These are phyloP conservation scores for Aythya baeri DNA, from an alignment of 2,113 vertebrate genomes.

Conservation along the genomic window DNA sequence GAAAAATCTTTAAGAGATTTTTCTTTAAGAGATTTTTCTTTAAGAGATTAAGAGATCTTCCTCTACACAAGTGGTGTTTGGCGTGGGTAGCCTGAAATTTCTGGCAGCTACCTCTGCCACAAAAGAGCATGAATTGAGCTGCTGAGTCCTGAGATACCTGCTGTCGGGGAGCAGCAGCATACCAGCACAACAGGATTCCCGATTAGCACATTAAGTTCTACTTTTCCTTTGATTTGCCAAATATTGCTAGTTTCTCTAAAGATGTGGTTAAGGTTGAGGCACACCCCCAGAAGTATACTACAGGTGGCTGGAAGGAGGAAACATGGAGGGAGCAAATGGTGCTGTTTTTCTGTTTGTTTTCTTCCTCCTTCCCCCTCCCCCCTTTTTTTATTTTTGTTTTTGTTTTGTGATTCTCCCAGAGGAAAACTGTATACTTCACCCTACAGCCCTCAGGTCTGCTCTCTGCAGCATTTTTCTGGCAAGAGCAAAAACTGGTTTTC, in stretches of 20 bases:
- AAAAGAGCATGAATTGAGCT: neutral
- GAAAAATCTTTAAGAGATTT: neutral
- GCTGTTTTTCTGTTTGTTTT: too few species aligned
- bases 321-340: neutral
- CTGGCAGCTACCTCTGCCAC: accelerated
- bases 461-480: neutral
- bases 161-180: too few species aligned
- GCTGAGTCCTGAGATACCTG: too few species aligned
- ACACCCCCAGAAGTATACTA: neutral
- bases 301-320: neutral
- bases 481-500: neutral
- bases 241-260: neutral
- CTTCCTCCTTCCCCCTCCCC: too few species aligned
- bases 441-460: neutral
- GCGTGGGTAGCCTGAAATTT: accelerated
- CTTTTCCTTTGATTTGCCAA: neutral
- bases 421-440: neutral
- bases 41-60: too few species aligned
- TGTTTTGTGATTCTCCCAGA: neutral
- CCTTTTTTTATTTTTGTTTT: neutral
- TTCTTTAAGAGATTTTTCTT: too few species aligned
- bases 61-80: neutral
- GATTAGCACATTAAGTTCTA: neutral
- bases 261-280: too few species aligned
- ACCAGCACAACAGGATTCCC: accelerated